phyloP scores from a whole-genome alignment of 1,140 invertebrate genomes.

The Wiebesia pumilae region DNA sequence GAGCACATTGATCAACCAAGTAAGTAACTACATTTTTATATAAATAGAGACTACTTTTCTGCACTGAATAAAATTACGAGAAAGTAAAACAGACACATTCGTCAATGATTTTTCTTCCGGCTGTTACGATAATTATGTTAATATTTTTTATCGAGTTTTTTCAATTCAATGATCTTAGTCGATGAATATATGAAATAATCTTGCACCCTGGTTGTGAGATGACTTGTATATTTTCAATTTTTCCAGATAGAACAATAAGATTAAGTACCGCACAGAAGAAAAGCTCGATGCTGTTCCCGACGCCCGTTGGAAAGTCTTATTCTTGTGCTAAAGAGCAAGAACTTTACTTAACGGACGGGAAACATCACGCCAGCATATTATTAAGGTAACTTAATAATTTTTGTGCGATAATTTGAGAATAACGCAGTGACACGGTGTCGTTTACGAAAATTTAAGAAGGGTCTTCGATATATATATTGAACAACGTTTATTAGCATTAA shows the following conservation, averaged over 20 bases:
- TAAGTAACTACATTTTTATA: conserved; percentile 60
- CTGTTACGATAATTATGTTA: too few species aligned
- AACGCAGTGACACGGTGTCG: neutral
- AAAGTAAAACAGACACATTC: neutral
- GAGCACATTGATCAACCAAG: conserved; percentile 75
- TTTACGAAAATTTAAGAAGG: neutral
- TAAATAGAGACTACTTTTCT: neutral
- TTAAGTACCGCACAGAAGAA: conserved; percentile 77
- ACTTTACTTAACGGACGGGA: conserved; percentile 67
- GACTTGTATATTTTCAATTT: neutral
- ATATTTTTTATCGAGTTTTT: too few species aligned
- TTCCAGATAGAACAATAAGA: conserved; percentile 73
- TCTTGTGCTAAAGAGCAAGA: conserved; percentile 82
- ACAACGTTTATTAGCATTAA: too few species aligned
- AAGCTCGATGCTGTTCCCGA: conserved; percentile 83
- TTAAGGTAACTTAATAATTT: conserved; percentile 62
- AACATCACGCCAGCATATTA: conserved; percentile 65
- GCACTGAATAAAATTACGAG: conserved; percentile 1
- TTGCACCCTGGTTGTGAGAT: neutral
- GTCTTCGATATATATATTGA: too few species aligned
- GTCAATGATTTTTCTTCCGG: too few species aligned
- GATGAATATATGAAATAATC: too few species aligned
- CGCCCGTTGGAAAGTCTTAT: conserved; percentile 89
- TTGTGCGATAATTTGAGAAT: neutral
- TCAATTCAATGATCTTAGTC: too few species aligned